These are phyloP conservation scores for Anguilla marmorata DNA, from an alignment of 2,797 vertebrate genomes.

Conservation along the genomic window DNA sequence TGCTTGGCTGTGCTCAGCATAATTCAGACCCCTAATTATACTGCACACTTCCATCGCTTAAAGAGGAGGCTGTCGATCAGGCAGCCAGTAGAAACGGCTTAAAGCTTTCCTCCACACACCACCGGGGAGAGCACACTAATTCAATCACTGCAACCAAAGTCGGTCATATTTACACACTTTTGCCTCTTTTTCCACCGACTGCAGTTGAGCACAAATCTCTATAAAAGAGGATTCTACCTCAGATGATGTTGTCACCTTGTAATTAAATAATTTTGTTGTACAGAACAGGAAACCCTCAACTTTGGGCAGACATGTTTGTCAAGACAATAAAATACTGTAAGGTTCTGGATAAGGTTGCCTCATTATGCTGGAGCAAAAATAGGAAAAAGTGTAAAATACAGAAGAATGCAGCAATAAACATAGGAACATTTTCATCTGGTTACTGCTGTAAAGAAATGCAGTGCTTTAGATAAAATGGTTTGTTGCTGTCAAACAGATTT, in stretches of 20 bases:
- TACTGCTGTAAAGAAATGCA: conserved; percentile 73
- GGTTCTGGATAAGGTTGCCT: conserved; percentile 16
- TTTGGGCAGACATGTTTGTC: neutral
- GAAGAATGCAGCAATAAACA: conserved; percentile 51
- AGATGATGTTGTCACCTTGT: conserved; percentile 6
- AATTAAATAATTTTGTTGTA: neutral
- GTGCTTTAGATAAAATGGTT: conserved; percentile 69
- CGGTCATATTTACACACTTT: neutral
- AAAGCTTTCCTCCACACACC: conserved; percentile 64
- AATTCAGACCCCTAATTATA: conserved; percentile 73
- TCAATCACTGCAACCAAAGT: conserved; percentile 63
- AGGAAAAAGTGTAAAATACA: conserved; percentile 51
- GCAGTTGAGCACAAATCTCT: conserved; percentile 10
- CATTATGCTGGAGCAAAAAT: conserved; percentile 6
- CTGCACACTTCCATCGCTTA: conserved; percentile 57
- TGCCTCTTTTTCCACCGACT: conserved; percentile 7
- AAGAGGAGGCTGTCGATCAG: conserved; percentile 61
- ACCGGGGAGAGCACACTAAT: conserved; percentile 66
- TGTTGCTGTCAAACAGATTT: conserved; percentile 67
- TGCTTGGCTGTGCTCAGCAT: conserved; percentile 68
- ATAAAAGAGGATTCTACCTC: conserved; percentile 15
- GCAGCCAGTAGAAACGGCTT: conserved; percentile 66
- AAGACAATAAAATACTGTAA: neutral
- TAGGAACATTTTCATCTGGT: conserved; percentile 58
- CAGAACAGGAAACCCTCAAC: neutral